These are phyloP conservation scores for Okamejei kenojei DNA, from an alignment of 2,797 vertebrate species.

Conservation along the genomic window DNA sequence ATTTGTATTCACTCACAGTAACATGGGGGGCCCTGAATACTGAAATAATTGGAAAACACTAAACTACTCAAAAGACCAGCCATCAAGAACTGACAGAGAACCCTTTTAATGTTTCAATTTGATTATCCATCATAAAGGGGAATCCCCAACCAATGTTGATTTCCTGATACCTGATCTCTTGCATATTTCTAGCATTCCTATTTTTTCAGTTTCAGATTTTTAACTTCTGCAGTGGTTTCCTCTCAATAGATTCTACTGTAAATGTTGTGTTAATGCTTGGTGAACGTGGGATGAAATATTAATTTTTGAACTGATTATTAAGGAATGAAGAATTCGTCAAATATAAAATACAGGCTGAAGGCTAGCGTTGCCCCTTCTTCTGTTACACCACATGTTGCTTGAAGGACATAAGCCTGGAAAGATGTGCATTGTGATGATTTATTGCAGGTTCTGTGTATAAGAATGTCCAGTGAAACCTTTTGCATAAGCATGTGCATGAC, in stretches of 20 bases:
- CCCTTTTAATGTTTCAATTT: too few species aligned
- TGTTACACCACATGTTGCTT: neutral
- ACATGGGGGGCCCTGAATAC: neutral
- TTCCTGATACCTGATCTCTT: too few species aligned
- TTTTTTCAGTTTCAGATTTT: too few species aligned
- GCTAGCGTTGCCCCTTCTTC: neutral
- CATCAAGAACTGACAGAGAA: too few species aligned
- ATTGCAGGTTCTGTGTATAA: neutral
- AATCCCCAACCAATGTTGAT: too few species aligned
- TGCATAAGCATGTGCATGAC: neutral
- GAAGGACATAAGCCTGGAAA: neutral
- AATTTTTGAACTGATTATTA: neutral
- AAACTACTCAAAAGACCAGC: too few species aligned
- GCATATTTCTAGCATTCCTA: too few species aligned
- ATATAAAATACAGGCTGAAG: neutral
- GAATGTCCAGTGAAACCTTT: neutral
- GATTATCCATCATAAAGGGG: too few species aligned
- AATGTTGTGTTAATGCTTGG: neutral
- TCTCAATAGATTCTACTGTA: neutral
- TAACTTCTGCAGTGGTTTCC: too few species aligned
- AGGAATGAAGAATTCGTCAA: neutral
- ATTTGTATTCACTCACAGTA: neutral
- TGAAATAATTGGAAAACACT: neutral
- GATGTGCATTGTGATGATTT: neutral
- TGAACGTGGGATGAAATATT: too few species aligned